Conservation (phyloP, 2,888 invertebrate species). For the Lycocerus yunnanus region DNA sequence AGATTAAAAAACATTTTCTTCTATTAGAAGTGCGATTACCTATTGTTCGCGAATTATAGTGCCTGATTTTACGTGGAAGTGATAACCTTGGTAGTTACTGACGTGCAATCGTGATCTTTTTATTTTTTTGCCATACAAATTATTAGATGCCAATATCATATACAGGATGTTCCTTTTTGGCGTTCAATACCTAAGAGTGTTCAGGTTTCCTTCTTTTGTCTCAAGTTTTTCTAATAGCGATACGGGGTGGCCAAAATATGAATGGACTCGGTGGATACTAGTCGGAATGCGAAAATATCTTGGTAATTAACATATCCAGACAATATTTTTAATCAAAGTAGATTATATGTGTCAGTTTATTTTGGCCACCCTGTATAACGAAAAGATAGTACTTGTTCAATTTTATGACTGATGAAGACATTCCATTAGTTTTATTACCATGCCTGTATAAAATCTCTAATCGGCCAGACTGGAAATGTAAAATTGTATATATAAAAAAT, state of each 20-base stretch:
- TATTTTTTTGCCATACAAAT: constrained; percentile 10
- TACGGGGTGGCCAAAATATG: background rate
- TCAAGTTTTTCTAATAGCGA: background rate
- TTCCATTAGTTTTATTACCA: background rate
- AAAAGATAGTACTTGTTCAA: background rate
- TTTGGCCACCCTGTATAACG: background rate
- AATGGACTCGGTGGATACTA: background rate
- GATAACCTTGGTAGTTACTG: constrained; percentile 45
- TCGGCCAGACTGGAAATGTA: background rate
- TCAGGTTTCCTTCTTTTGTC: background rate
- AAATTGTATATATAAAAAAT: constrained; percentile 1
- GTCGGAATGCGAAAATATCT: background rate
- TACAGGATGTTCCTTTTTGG: background rate
- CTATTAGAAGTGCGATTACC: background rate
- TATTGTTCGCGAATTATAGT: constrained; percentile 50
- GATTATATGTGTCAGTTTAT: background rate
- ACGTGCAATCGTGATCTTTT: constrained; percentile 46
- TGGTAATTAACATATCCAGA: too few relatives aligned
- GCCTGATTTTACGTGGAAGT: constrained; percentile 44
- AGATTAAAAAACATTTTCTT: background rate
- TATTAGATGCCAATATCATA: background rate
- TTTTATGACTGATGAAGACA: background rate
- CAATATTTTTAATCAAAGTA: background rate
- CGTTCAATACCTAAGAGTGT: background rate
- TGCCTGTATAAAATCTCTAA: background rate